Base-by-base conservation (phyloP, 1,140 invertebrate species). In the Drosophila pseudoobscura region DNA sequence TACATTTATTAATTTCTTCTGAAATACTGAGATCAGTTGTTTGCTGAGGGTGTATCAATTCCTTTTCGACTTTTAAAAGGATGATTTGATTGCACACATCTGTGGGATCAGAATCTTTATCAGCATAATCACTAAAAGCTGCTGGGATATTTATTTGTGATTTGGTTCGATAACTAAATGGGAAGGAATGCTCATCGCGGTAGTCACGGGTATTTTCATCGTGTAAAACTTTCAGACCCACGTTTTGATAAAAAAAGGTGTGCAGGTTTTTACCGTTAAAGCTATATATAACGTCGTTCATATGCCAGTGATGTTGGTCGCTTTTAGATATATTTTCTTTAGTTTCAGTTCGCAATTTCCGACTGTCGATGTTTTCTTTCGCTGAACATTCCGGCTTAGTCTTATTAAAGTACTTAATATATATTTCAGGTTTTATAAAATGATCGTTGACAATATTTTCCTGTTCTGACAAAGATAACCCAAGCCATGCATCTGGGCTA, bases 131-230 rank as follows among this genome's bases (percentile, higher is more conserved):
- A 24, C 50, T 60, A 31, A 52, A 57, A 31, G 55, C 55, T 9
- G 46, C 41, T 41, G 70, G 26, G 13, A 91, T 63, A 71, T 91
- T 85, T 44, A 90, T 79, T 75, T 91, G 90, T 2, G 90, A 91
- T 51, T 77, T 82, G 4, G 90, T 91, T 22, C 76, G 75, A 44
- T 70, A 85, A 54, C 79, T 79, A 51, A 91, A 91, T 8, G 90
- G 90, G 44, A 41, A 72, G 8, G 90, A 91, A 70, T 91, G 87
- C 51, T 91, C 90, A 66, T 91, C 90, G 1, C 72, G 83, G 57
- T 69, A 85, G 39, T 73, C 47, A 2, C 65, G 57, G 7, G 55
- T 50, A 17, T 72, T 65, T 17, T 91, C 90, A 46, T 91, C 90
- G 15, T 85, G 80, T 3, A 91, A 47, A 9, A 82, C 47, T 51